Evolutionary conservation across 64 coral and sea anemone genomes (phyloP).

Genomic region (Montipora efflorescens): DNA sequence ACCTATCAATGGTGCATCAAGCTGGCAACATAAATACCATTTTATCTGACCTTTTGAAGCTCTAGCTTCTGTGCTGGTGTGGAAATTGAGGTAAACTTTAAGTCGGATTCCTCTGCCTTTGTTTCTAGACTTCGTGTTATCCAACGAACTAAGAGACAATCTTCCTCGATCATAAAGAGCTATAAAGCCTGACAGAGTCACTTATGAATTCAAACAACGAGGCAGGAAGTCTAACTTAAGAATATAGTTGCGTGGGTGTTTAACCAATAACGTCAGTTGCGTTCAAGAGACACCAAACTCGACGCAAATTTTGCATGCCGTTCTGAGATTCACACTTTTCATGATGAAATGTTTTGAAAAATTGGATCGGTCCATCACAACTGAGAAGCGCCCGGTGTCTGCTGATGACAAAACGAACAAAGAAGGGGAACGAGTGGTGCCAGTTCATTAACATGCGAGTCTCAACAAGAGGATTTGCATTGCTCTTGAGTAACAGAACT

Average conservation of each 20-base stretch:
- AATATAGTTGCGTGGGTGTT: background rate
- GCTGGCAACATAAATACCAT: no score
- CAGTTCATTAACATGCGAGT: background rate
- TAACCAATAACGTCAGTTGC: background rate
- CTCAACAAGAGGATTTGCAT: background rate
- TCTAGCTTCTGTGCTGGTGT: no score
- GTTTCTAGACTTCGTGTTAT: background rate
- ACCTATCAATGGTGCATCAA: no score
- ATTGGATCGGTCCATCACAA: no score
- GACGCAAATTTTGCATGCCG: no score
- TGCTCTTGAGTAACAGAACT: background rate
- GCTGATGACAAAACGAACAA: background rate
- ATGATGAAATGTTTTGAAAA: no score
- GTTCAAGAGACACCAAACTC: no score
- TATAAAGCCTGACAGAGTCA: background rate
- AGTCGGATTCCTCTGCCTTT: background rate
- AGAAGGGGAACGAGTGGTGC: background rate
- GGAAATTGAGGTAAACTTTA: no score
- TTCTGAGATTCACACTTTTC: no score
- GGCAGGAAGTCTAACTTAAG: background rate
- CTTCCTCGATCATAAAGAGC: background rate
- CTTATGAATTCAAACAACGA: background rate
- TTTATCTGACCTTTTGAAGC: no score
- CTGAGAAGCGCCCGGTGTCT: background rate
- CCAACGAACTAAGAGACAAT: background rate